Base-by-base conservation (phyloP, 2,113 vertebrate species). In the Cyphomyrus plagiostoma region DNA sequence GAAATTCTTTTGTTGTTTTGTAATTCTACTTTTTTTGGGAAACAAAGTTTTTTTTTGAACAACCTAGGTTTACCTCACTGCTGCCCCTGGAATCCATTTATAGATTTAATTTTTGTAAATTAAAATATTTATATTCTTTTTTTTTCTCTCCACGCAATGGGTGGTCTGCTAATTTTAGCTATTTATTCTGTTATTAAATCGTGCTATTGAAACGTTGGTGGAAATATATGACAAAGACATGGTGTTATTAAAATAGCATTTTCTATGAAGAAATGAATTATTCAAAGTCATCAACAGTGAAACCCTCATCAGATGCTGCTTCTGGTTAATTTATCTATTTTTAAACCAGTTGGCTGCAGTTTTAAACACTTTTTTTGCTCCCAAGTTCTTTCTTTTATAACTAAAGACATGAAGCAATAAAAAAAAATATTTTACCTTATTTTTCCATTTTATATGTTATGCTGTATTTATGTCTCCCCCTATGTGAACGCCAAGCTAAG, bases 401-500 rank as follows among this genome's bases (percentile, higher is more conserved):
- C 96, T 93, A 95, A 93, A 96, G 96, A 97, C 97, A 97, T 96
- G 96, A 97, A 99, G 98, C 98, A 99, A 99, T 98, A 99, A 98
- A 96, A 98, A 35, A 96, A 94, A 89, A 96, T 94, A 96, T 98
- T 97, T 94, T 17, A 56, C 83, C 45, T 86, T 86, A 49, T 86
- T 86, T 80, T 80, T 56, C 30, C 30, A 87, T 56, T 94, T 92
- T 95, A 97, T 96, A 95, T 97, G 96, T 96, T 96, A 94, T 94
- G 95, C 96, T 96, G 95, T 94, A 86, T 94, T 93, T 96, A 95
- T 95, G 95, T 95, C 95, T 94, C 95, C 94, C 95, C 95, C 96
- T 96, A 97, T 97, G 97, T 98, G 96, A 98, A 98, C 97, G 97
- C 98, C 97, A 99, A 99, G 99, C 98, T 95, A 96, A 99, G 97